These are phyloP conservation scores for Alectoris magna DNA, from an alignment of 2,797 vertebrate species.

Conservation along the genomic window DNA sequence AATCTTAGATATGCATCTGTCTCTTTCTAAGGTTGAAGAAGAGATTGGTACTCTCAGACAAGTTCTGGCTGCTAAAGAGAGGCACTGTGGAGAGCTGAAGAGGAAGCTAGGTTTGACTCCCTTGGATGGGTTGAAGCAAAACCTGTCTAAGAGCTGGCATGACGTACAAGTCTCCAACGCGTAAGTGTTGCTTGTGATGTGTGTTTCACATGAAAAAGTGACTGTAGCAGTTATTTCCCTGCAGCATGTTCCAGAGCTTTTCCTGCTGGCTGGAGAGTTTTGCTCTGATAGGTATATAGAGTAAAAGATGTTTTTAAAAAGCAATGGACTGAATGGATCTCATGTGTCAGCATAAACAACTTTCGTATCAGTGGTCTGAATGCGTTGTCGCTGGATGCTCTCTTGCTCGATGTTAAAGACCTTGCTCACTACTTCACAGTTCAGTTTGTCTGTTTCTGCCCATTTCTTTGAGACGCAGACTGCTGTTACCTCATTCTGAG, in stretches of 20 bases:
- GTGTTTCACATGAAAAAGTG: accelerated
- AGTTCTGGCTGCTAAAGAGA: constrained; percentile 95
- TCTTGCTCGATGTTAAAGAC: accelerated
- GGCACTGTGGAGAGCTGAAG: constrained; percentile 91
- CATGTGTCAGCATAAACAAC: accelerated
- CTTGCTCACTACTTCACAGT: background rate
- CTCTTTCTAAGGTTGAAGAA: constrained; percentile 90
- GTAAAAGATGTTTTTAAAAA: background rate
- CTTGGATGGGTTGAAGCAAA: constrained; percentile 90
- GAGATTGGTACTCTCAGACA: constrained; percentile 95
- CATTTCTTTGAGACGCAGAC: accelerated
- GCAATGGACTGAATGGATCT: accelerated
- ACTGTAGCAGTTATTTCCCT: background rate
- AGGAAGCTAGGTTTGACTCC: constrained; percentile 93
- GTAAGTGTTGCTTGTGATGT: constrained; percentile 79
- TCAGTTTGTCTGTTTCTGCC: background rate
- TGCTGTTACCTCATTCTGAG: background rate
- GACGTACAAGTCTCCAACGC: constrained; percentile 95
- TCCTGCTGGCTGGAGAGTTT: background rate
- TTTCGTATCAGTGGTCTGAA: accelerated
- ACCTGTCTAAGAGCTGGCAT: constrained; percentile 92
- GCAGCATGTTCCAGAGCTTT: background rate
- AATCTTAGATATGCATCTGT: background rate
- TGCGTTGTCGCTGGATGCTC: background rate
- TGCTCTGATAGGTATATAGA: background rate